Conservation (phyloP, 2,797 vertebrate species). For the Florisuga fusca region DNA sequence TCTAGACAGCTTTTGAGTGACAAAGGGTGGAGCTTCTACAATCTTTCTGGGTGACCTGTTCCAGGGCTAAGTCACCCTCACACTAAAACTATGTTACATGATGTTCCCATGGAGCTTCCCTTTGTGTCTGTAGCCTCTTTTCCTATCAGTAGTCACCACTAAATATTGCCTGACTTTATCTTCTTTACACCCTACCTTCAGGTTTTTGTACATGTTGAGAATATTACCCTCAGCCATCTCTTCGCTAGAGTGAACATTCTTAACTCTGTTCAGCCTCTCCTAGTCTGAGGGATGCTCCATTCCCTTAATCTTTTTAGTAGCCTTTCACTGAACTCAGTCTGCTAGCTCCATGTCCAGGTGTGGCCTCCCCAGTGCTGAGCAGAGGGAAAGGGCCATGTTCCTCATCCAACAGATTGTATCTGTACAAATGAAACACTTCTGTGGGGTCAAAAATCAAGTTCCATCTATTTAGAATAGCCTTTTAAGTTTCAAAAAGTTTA, state of each 20-base stretch:
- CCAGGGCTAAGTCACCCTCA: not conserved
- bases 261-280: not conserved
- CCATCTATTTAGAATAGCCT: not conserved
- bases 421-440: not conserved
- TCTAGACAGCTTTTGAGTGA: not conserved
- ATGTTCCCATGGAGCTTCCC: not conserved
- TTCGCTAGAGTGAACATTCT: not conserved
- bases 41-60: not conserved
- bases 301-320: not conserved
- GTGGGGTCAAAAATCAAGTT: not conserved
- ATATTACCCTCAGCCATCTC: not conserved
- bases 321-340: not conserved
- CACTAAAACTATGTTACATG: not conserved
- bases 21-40: not conserved
- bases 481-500: not conserved
- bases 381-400: not conserved
- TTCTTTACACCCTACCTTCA: not conserved
- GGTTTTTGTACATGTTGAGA: not conserved
- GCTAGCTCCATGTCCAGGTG: not conserved
- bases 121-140: not conserved
- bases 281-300: not conserved
- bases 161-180: not conserved
- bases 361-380: not conserved
- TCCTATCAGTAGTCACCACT: not conserved
- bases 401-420: not conserved